These are phyloP conservation scores for Heliconius nattereri DNA, from an alignment of 1,140 invertebrate genomes.

Conservation along the genomic window DNA sequence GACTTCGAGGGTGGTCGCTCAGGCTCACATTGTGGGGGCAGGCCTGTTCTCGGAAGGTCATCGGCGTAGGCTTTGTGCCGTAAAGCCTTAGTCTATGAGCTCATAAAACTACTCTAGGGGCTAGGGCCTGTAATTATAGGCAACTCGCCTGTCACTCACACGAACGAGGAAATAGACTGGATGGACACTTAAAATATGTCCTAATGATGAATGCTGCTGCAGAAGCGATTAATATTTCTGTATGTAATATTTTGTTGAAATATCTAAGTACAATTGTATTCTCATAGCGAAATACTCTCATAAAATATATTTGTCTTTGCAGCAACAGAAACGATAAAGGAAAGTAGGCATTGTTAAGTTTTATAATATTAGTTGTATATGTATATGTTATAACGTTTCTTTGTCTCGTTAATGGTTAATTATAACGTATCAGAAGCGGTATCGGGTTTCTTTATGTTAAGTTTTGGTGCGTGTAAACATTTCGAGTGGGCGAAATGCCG, in stretches of 20 bases:
- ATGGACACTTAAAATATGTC: conserved; percentile 19
- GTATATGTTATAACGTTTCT: not conserved
- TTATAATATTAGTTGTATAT: not conserved
- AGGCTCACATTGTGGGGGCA: conserved; percentile 46
- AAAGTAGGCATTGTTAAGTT: conserved; percentile 5
- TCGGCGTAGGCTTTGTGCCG: conserved; percentile 54
- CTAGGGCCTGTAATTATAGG: conserved; percentile 64
- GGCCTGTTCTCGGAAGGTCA: conserved; percentile 71
- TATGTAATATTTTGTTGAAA: not conserved
- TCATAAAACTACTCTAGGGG: conserved; percentile 58
- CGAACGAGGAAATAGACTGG: conserved; percentile 29
- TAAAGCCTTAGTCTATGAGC: conserved; percentile 57
- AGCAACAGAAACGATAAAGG: not conserved
- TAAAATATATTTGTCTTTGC: not conserved
- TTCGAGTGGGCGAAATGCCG: conserved; percentile 46
- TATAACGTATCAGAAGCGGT: conserved; percentile 29
- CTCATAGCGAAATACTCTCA: not conserved
- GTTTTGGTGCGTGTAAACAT: conserved; percentile 32
- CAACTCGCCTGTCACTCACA: conserved; percentile 39
- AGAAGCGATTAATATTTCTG: not conserved
- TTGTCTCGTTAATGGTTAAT: conserved; percentile 21
- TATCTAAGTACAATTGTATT: not conserved
- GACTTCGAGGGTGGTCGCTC: conserved; percentile 67
- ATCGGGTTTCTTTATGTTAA: conserved; percentile 26
- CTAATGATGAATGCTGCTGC: not conserved